A percentile compares a stretch with the other conserved stretches of the same genome.
Evolutionary conservation across 2,113 vertebrate genomes (phyloP).

Genomic region (Marcusenius ussheri): DNA sequence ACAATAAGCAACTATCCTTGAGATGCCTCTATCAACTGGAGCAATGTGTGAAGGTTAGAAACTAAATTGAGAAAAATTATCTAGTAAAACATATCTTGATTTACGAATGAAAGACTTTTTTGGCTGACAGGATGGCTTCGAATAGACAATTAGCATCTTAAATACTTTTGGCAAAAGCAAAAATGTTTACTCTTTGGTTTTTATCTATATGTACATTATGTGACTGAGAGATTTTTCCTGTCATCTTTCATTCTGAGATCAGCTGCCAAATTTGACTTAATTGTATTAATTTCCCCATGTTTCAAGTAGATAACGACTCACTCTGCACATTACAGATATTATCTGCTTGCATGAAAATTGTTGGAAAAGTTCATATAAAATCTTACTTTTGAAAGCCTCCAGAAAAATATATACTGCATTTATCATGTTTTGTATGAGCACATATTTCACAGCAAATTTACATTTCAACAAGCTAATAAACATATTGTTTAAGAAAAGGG

Average conservation of each 20-base stretch:
- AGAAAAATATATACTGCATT: neutral
- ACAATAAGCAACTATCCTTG: constrained; percentile 35
- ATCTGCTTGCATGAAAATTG: neutral
- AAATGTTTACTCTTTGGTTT: neutral
- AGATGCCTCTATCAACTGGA: constrained; percentile 27
- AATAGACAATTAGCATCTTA: constrained; percentile 1
- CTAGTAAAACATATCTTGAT: constrained; percentile 17
- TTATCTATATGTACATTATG: neutral
- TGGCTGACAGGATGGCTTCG: neutral
- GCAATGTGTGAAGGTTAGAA: constrained; percentile 29
- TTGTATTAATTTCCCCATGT: neutral
- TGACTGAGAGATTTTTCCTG: neutral
- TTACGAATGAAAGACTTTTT: constrained; percentile 17
- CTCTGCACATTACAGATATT: neutral
- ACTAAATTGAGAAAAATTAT: constrained; percentile 23
- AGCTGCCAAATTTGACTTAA: neutral
- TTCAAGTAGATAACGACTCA: neutral
- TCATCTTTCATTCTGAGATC: neutral
- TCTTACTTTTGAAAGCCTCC: neutral
- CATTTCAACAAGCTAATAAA: neutral
- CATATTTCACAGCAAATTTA: neutral
- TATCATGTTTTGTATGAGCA: neutral
- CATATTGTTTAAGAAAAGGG: neutral
- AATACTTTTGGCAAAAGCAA: constrained; percentile 2
- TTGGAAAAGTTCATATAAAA: neutral